Evolutionary conservation across 2,888 invertebrate species (phyloP), one percentile per base, ranked within the genome.

Genomic region (Blomia tropicalis): DNA sequence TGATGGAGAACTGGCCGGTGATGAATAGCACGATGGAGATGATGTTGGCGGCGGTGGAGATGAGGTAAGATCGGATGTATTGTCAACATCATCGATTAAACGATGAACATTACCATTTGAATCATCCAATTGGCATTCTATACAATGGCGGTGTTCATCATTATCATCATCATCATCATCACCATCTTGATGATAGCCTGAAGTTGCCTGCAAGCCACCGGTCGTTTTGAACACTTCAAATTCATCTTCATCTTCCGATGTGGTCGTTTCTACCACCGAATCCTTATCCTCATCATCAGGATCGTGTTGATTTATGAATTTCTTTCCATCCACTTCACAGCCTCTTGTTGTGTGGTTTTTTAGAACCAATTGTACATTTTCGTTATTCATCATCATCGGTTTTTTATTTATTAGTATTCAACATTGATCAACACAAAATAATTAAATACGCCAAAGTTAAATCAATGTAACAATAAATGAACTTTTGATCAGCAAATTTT

Each of bases 11-110:
- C 7, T 47, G 7, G 36, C 17, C 7, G 36, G 36, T 36, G 36
- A 36, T 47, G 51, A 47, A n/a, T 47, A 47, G 51, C 23, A 47
- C 7, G 51, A 47, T 7, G 51, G 27, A 11, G 51, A 47, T 7
- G 51, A 47, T 22, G 51, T 11, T 11, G 51, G 51, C 11, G 51
- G 51, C 22, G 51, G 51, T 14, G 51, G 51, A 7, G 23, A 25
- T 22, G 51, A 47, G 51, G 51, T 47, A 7, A 47, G 22, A n/a
- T 47, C 51, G 22, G 51, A 47, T 11, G 51, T 47, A n/a, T 47
- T 47, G 51, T 47, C 51, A 22, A 11, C 51, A 11, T 47, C 51
- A 14, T 7, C 7, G 17, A 11, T 7, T 36, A 36, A 17, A n/a
- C n/a, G n/a, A n/a, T n/a, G n/a, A n/a, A n/a, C n/a, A n/a, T n/a